Conservation (phyloP, 1,140 invertebrate species). For the Tetramorium simillimum region DNA sequence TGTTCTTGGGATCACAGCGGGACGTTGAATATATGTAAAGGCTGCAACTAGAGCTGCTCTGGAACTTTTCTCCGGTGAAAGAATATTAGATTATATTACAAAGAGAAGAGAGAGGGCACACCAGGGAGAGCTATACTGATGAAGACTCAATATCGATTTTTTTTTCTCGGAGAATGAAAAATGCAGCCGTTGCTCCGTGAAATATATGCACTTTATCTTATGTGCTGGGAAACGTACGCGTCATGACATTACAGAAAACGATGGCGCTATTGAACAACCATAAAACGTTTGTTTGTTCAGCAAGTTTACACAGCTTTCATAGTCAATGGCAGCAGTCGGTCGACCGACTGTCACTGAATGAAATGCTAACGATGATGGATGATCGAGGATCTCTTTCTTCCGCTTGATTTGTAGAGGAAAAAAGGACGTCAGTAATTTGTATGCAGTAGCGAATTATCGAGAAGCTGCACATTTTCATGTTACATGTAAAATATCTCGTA, state of each 20-base stretch:
- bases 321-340: conserved; percentile 71
- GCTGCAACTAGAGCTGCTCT: conserved; percentile 5
- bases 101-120: background rate
- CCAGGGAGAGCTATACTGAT: conserved; percentile 32
- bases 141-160: conserved; percentile 60
- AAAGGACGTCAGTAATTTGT: conserved; percentile 33
- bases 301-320: conserved; percentile 78
- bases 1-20: background rate
- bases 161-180: conserved; percentile 55
- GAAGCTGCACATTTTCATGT: background rate
- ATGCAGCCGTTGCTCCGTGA: conserved; percentile 38
- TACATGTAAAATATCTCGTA: background rate
- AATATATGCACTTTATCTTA: conserved; percentile 54
- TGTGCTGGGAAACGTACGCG: conserved; percentile 14
- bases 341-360: conserved; percentile 77
- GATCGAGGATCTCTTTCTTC: conserved; percentile 67
- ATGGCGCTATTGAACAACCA: conserved; percentile 56
- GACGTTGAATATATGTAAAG: background rate
- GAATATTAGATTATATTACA: conserved; percentile 39
- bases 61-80: background rate
- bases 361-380: conserved; percentile 83
- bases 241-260: conserved; percentile 43
- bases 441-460: conserved; percentile 17
- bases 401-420: conserved; percentile 17
- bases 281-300: conserved; percentile 80